Evolutionary conservation across 2,797 vertebrate species (phyloP), one percentile per base, ranked within the genome.

Genomic region (Melopsittacus undulatus): DNA sequence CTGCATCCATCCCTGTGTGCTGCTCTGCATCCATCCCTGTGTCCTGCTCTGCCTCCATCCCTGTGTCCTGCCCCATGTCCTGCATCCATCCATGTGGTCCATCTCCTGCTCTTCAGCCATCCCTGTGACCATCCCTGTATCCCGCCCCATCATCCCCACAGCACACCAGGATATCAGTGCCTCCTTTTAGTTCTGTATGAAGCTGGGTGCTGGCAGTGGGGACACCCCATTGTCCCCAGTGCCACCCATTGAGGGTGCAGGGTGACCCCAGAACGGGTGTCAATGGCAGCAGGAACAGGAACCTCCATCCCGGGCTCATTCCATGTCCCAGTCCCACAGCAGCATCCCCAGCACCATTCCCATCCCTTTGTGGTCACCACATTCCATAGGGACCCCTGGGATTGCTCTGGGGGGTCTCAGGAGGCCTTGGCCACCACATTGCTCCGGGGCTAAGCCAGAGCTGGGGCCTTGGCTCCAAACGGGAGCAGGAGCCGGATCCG

Each of bases 201-300:
- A 73, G 49, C 30, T 7, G 22, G 43, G 75, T 59, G 74, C 79
- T 67, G 38, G 48, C 42, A 57, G 48, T 4, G 7, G 11, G 34
- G 59, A 14, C 34, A 36, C 51, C 10, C 49, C 9, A 19, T 4
- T 68, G 63, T 45, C 10, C 68, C 30, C 42, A 7, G 42, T 4
- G 32, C 18, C 17, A 20, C 27, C 6, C 1, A 6, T 1, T 5
- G 23, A 46, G 32, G 56, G 5, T 11, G 9, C 32, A 22, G 32
- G 54, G 32, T 38, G 43, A 6, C 29, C 42, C 13, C 2, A 1
- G 8, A 21, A 36, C 0, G 1, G 22, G 23, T 11, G 40, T 7
- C 54, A 9, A 0, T 13, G 59, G n/a, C 51, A 69, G 30, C 0
- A 0, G 54, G 22, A 48, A 46, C 30, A 30, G 26, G n/a, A n/a